Conservation (phyloP, 92 coral and sea anemone species). For the Muricea muricata region DNA sequence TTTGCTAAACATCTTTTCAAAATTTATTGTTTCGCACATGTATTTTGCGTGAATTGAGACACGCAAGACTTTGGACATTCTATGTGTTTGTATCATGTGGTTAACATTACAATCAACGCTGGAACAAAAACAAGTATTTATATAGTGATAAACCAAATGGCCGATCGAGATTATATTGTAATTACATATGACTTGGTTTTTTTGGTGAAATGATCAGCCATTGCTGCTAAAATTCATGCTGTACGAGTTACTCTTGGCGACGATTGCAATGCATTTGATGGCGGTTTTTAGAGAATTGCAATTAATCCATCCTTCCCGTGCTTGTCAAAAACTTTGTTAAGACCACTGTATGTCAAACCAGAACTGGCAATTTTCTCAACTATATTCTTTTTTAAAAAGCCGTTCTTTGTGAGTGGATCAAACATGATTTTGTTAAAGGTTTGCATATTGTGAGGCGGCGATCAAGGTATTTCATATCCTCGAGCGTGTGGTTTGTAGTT, state of each 20-base stretch:
- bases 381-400: slow-evolving; percentile 47
- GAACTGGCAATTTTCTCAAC: slow-evolving; percentile 53
- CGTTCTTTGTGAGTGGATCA: slow-evolving; percentile 16
- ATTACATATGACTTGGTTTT: slow-evolving; percentile 15
- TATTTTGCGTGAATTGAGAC: background rate
- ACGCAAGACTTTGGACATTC: too few relatives aligned
- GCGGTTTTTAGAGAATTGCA: slow-evolving; percentile 23
- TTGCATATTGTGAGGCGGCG: slow-evolving; percentile 63
- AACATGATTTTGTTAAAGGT: slow-evolving; percentile 63
- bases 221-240: slow-evolving; percentile 37
- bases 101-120: too few relatives aligned
- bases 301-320: slow-evolving; percentile 46
- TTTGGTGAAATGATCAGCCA: slow-evolving; percentile 32
- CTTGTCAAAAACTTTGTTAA: slow-evolving; percentile 22
- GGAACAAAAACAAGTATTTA: too few relatives aligned
- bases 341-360: slow-evolving; percentile 65
- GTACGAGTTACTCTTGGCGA: slow-evolving; percentile 46
- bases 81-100: too few relatives aligned
- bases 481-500: slow-evolving; percentile 48
- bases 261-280: slow-evolving; percentile 3
- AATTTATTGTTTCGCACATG: background rate
- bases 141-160: background rate
- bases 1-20: background rate
- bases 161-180: background rate
- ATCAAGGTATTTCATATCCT: slow-evolving; percentile 71